Evolutionary conservation across 1,140 invertebrate species (phyloP).

Genomic region (Scaptomyza hsui): DNA sequence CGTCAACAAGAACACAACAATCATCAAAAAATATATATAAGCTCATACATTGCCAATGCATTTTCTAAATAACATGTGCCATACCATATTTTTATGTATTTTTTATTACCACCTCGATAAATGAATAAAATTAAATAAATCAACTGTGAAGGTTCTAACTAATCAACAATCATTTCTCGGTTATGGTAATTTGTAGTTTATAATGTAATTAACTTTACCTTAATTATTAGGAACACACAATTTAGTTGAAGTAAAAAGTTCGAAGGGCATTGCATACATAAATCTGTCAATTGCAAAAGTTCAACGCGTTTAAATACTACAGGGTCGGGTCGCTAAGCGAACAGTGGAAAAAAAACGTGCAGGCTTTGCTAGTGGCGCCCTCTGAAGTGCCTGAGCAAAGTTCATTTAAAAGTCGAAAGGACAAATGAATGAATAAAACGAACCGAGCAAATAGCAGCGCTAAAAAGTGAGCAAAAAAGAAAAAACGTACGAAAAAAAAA

Average conservation of each 20-base stretch:
- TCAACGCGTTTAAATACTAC: constrained; percentile 59
- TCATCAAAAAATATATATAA: constrained; percentile 8
- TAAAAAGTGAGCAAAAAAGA: constrained; percentile 43
- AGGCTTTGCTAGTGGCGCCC: constrained; percentile 30
- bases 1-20: constrained; percentile 11
- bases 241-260: constrained; percentile 24
- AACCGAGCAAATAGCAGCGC: constrained; percentile 39
- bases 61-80: constrained; percentile 44
- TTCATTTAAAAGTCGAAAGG: constrained; percentile 80
- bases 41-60: constrained; percentile 36
- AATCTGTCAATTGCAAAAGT: constrained; percentile 79
- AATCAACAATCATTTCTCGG: constrained; percentile 20
- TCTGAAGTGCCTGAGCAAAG: constrained; percentile 46
- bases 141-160: background rate
- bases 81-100: constrained; percentile 43
- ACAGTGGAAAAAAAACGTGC: background rate
- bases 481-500: background rate
- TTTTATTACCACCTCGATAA: constrained; percentile 38
- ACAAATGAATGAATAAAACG: constrained; percentile 77
- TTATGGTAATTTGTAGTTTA: constrained; percentile 43
- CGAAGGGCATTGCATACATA: constrained; percentile 39
- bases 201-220: constrained; percentile 37
- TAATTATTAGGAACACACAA: constrained; percentile 49
- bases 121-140: constrained; percentile 33
- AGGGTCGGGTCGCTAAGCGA: background rate